Conservation (phyloP, 2,797 vertebrate genomes). For the Gymnocypris eckloni region DNA sequence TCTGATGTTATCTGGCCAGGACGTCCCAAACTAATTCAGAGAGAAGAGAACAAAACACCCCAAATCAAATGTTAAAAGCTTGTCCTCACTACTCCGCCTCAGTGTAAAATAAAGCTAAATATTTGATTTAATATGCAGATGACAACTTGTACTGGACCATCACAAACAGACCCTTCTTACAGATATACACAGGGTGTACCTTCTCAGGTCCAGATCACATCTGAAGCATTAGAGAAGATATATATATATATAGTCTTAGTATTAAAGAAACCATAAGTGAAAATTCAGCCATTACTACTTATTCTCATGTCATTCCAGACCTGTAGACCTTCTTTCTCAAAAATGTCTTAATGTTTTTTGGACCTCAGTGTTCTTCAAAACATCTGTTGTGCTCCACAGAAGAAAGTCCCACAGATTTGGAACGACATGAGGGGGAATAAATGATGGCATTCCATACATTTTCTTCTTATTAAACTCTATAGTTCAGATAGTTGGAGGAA, state of each 20-base stretch:
- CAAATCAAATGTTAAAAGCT: not conserved
- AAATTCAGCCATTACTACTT: not conserved
- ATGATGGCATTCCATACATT: not conserved
- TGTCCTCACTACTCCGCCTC: not conserved
- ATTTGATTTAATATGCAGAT: not conserved
- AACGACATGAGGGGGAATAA: not conserved
- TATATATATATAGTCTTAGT: too few species aligned
- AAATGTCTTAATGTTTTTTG: not conserved
- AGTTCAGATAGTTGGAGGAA: constrained; percentile 7
- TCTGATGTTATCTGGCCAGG: constrained; percentile 17
- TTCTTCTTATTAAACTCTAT: not conserved
- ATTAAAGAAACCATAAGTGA: not conserved
- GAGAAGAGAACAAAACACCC: constrained; percentile 2
- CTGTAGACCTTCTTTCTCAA: not conserved
- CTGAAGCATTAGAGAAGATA: not conserved
- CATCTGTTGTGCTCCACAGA: not conserved
- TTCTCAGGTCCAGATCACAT: not conserved
- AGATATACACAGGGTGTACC: not conserved
- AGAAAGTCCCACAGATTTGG: not conserved
- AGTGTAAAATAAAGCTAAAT: not conserved
- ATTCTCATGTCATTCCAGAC: not conserved
- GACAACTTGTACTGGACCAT: not conserved
- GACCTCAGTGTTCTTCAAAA: not conserved
- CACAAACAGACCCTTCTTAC: not conserved
- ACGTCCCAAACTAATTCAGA: not conserved